A percentile compares a stretch with the other conserved stretches of the same genome.
phyloP scores from a whole-genome alignment of 2,888 invertebrate genomes.

The Agonopterix subpropinquella region DNA sequence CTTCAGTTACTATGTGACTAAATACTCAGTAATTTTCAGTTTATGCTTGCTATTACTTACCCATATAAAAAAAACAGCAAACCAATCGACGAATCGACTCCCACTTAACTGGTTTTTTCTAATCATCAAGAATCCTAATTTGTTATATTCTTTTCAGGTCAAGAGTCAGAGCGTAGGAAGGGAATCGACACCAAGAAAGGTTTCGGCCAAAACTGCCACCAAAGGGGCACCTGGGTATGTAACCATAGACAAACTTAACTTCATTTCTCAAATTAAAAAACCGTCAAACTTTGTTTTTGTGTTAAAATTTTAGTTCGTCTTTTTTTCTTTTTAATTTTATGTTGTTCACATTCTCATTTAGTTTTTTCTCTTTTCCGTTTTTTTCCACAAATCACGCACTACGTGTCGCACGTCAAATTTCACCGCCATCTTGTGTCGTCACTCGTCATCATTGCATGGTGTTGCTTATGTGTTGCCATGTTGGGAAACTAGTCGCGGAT shows the following conservation, averaged over 20 bases:
- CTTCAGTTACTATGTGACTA: too few species aligned
- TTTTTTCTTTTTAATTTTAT: constrained; percentile 22
- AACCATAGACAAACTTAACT: constrained; percentile 10
- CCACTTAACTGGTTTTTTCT: too few species aligned
- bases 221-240: constrained; percentile 72
- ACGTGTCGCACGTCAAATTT: constrained; percentile 24
- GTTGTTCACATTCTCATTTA: constrained; percentile 23
- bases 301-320: constrained; percentile 3
- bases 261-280: not conserved
- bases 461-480: constrained; percentile 36
- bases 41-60: too few species aligned
- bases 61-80: too few species aligned
- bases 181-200: constrained; percentile 76
- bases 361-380: constrained; percentile 29
- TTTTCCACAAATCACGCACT: constrained; percentile 35
- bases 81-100: too few species aligned
- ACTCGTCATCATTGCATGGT: constrained; percentile 49
- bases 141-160: constrained; percentile 50
- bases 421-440: constrained; percentile 58
- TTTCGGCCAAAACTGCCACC: constrained; percentile 76
- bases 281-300: not conserved
- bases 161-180: constrained; percentile 64
- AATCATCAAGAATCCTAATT: too few species aligned
- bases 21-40: too few species aligned
- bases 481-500: constrained; percentile 77